Evolutionary conservation across 1,140 invertebrate genomes (phyloP), one percentile per base, ranked within the genome.

Genomic region (Calephelis virginiensis): DNA sequence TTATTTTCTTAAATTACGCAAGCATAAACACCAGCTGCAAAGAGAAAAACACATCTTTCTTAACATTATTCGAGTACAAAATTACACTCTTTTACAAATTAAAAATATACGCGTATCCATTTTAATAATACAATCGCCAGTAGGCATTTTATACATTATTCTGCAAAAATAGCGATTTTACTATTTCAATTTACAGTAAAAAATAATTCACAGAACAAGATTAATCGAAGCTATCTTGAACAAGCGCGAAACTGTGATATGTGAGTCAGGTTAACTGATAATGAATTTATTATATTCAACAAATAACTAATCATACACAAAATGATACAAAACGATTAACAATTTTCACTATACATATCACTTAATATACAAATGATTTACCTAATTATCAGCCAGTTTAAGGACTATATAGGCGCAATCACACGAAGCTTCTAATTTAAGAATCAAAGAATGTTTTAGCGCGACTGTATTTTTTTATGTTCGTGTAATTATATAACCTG

Each of bases 21-120:
- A 67, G 43, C 50, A 64, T 47, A 68, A 67, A 69, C 65, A 67
- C 68, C 71, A 69, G 68, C 67, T 65, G 65, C 14, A 65, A 71
- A 63, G 69, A 63, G 69, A 70, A 69, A 70, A 66, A 50, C 71
- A 69, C 65, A 61, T 61, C 66, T 60, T 60, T 59, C 74, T 76
- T 76, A 76, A 68, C 64, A 71, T 68, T 74, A 73, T 71, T 61
- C 63, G 70, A 74, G 74, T 76, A 76, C 72, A 76, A 76, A 76
- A 76, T 76, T 76, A 76, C 74, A 73, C 61, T 71, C 68, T 73
- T 71, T 73, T 70, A 68, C 67, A 67, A 72, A 72, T 73, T 73
- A 68, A 76, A 73, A 76, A 76, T 73, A 76, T 76, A 50, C 72
- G 70, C 56, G 69, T 71, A 71, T 66, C 47, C 63, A 67, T 61